These are phyloP conservation scores for Microplitis deprimator DNA, from an alignment of 2,888 invertebrate genomes.

Conservation along the genomic window DNA sequence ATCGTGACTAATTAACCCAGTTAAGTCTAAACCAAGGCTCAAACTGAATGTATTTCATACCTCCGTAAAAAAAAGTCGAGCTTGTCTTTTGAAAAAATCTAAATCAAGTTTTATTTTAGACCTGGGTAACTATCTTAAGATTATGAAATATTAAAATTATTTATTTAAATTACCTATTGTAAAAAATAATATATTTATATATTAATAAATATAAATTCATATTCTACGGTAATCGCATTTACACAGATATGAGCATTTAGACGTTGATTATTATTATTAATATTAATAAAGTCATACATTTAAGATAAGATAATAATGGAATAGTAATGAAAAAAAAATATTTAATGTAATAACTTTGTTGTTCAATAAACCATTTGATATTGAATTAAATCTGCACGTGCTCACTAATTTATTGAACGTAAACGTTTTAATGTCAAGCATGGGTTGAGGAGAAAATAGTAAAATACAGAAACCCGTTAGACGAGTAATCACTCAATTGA, in stretches of 20 bases:
- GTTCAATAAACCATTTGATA: conserved; percentile 24
- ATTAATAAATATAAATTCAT: background rate
- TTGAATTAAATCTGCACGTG: conserved; percentile 14
- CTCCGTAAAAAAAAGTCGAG: too few relatives aligned
- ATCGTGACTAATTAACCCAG: too few relatives aligned
- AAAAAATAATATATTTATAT: background rate
- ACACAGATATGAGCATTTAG: background rate
- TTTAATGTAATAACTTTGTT: conserved; percentile 2
- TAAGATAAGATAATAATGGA: background rate
- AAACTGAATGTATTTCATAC: too few relatives aligned
- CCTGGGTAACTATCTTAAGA: too few relatives aligned
- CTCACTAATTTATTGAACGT: background rate
- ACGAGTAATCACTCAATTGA: conserved; percentile 21
- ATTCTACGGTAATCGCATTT: background rate
- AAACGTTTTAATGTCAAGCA: conserved; percentile 4
- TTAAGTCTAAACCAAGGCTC: too few relatives aligned
- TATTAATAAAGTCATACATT: background rate
- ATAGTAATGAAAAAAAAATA: background rate
- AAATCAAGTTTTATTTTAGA: too few relatives aligned
- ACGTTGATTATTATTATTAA: background rate
- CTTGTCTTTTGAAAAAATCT: too few relatives aligned
- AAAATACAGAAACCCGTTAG: conserved; percentile 20
- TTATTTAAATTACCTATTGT: background rate
- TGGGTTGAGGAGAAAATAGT: conserved; percentile 23
- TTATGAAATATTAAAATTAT: too few relatives aligned